A percentile compares a stretch with the other conserved stretches of the same genome.
These are phyloP conservation scores for Tetrapedia diversipes DNA, from an alignment of 2,888 invertebrate species.

Conservation along the genomic window DNA sequence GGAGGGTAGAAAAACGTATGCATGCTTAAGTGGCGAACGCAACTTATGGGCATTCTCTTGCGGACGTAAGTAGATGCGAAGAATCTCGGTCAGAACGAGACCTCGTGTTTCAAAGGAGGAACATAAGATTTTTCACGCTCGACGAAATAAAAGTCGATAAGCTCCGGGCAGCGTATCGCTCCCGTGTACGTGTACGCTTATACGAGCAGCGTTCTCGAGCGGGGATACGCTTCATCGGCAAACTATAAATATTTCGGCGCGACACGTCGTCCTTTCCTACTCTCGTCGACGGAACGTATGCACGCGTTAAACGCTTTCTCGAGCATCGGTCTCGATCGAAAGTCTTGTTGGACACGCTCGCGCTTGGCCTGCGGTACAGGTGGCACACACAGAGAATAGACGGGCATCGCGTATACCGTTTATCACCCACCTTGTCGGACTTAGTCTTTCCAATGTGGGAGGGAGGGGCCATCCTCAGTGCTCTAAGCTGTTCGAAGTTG, in stretches of 20 bases:
- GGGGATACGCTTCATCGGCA: constrained; percentile 16
- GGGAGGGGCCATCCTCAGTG: constrained; percentile 93
- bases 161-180: constrained; percentile 27
- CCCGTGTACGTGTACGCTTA: constrained; percentile 19
- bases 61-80: constrained; percentile 25
- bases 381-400: constrained; percentile 1
- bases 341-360: neutral
- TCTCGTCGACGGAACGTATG: no score
- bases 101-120: constrained; percentile 29
- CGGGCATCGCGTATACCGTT: constrained; percentile 18
- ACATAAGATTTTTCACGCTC: constrained; percentile 34
- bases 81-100: constrained; percentile 27
- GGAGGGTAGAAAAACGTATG: neutral
- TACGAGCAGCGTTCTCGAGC: constrained; percentile 24
- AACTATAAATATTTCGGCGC: constrained; percentile 19
- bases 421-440: constrained; percentile 91
- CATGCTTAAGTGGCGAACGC: constrained; percentile 11
- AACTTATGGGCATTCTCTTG: constrained; percentile 21
- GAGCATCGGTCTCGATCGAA: neutral
- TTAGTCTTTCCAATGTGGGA: constrained; percentile 93
- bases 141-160: constrained; percentile 39
- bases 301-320: no score
- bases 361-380: no score
- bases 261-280: constrained; percentile 15
- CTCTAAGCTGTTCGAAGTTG: constrained; percentile 91